Evolutionary conservation across 2,113 vertebrate genomes (phyloP).

Genomic region (Labrus mixtus): DNA sequence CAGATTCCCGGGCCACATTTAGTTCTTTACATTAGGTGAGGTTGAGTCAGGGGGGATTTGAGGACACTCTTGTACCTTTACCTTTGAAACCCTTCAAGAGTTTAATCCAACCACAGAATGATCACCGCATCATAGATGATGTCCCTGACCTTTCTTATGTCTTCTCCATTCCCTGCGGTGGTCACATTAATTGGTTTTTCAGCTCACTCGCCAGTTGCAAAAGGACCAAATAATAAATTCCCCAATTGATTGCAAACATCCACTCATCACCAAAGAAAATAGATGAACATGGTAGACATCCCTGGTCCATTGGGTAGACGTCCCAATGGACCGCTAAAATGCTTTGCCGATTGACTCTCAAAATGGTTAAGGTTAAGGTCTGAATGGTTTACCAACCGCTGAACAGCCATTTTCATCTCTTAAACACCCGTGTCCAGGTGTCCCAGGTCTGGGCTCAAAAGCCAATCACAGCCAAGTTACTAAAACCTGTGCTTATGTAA

Average conservation of each 20-base stretch:
- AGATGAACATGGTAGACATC: too few relatives aligned
- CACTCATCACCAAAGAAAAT: too few relatives aligned
- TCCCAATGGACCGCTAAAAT: background rate
- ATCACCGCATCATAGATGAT: constrained; percentile 15
- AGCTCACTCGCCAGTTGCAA: background rate
- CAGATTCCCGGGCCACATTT: constrained; percentile 40
- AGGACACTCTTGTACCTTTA: constrained; percentile 46
- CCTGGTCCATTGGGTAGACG: background rate
- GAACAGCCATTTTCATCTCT: too few relatives aligned
- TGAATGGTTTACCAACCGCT: too few relatives aligned
- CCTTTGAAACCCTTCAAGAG: constrained; percentile 19
- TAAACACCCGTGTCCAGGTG: too few relatives aligned
- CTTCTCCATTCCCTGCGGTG: background rate
- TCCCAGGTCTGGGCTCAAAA: too few relatives aligned
- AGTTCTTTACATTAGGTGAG: constrained; percentile 50
- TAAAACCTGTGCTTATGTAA: too few relatives aligned
- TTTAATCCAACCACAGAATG: constrained; percentile 48
- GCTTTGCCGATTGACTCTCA: background rate
- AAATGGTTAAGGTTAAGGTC: too few relatives aligned
- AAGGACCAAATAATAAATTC: background rate
- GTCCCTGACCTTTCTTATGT: background rate
- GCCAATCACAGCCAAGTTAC: too few relatives aligned
- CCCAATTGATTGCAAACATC: background rate
- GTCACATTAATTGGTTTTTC: constrained; percentile 3
- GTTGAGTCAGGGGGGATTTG: constrained; percentile 49